Evolutionary conservation across 1,140 invertebrate species (phyloP), one percentile per base, ranked within the genome.

Genomic region (Phthorimaea operculella): DNA sequence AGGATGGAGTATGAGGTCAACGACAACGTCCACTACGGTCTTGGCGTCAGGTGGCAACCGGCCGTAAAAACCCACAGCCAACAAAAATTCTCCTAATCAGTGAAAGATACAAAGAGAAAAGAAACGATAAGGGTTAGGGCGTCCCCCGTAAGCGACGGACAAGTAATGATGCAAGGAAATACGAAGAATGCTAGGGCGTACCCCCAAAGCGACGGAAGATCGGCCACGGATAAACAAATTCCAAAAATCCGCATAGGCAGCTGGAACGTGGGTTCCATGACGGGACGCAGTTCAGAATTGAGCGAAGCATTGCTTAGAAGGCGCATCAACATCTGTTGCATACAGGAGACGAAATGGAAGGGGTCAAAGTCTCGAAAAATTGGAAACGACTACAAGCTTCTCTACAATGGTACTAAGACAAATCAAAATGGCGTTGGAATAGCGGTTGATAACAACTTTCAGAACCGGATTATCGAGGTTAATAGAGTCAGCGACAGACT

Each of bases 351-450:
- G n/a, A n/a, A 57, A 36, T 64, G 59, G 62, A 56, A 55, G 42
- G 58, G 59, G 6, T 51, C 54, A 15, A 64, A 64, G 53, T 60
- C 54, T 10, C 42, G 42, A 52, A 15, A 61, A 5, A 58, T 64
- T 4, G 62, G 63, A 7, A 34, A 47, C 15, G 57, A 33, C 12
- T 62, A 34, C 44, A 51, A 62, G 33, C 14, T 62, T 1, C 21
- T 62, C n/a, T 59, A 62, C 28, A 7, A 63, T 51, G 54, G 51
- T 4, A 44, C 12, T 12, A 16, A 14, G 3, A 48, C 33, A 34
- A n/a, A n/a, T n/a, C 21, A 52, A 14, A 14, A 52, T 34, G 33
- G 28, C n/a, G 42, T 45, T 8, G 42, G 42, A 6, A 45, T 45
- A n/a, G n/a, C n/a, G 14, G 6, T 45, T n/a, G 6, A 6, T 8